These are phyloP conservation scores for Macrotis lagotis DNA, from an alignment of 2,113 vertebrate genomes.

Conservation along the genomic window DNA sequence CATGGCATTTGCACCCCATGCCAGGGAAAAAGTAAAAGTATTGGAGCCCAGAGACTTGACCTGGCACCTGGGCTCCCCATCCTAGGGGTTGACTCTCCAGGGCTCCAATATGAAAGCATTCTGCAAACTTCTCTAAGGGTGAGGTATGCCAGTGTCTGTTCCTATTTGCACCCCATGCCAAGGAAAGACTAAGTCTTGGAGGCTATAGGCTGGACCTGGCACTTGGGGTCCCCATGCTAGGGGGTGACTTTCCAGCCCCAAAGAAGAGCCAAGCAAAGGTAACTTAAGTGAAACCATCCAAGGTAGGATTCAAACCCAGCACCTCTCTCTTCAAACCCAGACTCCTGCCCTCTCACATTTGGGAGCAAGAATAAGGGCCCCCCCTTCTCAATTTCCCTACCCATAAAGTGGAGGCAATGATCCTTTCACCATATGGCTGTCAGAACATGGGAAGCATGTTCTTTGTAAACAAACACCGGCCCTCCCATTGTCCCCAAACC, in stretches of 20 bases:
- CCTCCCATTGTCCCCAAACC: not conserved
- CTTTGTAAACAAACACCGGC: too few relatives aligned
- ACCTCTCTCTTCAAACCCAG: not conserved
- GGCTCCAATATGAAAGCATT: not conserved
- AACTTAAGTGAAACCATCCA: not conserved
- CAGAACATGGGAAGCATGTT: not conserved
- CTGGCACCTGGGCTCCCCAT: not conserved
- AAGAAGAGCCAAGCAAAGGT: not conserved
- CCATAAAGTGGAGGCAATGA: not conserved
- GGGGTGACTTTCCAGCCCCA: too few relatives aligned
- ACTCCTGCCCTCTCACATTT: not conserved
- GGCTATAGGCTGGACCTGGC: not conserved
- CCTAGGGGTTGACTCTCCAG: not conserved
- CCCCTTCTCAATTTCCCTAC: not conserved
- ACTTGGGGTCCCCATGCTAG: not conserved
- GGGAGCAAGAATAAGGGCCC: not conserved
- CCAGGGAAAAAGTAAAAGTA: not conserved
- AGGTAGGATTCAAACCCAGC: not conserved
- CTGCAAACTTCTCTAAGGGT: too few relatives aligned
- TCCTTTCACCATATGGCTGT: not conserved
- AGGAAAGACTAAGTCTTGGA: not conserved
- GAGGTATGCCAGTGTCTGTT: too few relatives aligned
- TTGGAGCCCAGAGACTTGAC: not conserved
- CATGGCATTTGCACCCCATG: too few relatives aligned
- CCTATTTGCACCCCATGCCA: too few relatives aligned